Percentiles rank a stretch among this genome's conserved stretches.
Conservation (phyloP, 2,888 invertebrate species). For the Limnephilus rhombicus region DNA sequence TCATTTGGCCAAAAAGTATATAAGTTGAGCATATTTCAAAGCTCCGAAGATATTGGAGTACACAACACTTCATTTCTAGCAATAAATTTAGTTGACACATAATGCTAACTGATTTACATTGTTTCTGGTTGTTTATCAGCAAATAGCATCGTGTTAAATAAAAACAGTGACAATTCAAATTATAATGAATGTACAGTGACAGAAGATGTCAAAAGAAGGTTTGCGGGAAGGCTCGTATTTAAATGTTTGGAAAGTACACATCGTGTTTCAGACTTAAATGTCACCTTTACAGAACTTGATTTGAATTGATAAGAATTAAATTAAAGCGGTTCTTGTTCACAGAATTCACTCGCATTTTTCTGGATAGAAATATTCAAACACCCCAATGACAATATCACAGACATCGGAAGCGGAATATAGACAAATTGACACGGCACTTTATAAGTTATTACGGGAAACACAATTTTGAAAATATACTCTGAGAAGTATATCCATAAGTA, state of each 20-base stretch:
- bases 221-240: neutral
- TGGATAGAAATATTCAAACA: neutral
- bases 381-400: neutral
- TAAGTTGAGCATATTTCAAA: too few species aligned
- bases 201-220: neutral
- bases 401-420: neutral
- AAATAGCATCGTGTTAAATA: neutral
- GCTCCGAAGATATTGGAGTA: too few species aligned
- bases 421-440: neutral
- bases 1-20: too few species aligned
- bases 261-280: neutral
- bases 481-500: neutral
- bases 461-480: neutral
- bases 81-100: too few species aligned
- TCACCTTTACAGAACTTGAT: neutral
- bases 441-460: neutral
- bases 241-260: neutral
- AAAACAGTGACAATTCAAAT: neutral
- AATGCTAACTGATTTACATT: too few species aligned
- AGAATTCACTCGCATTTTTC: neutral
- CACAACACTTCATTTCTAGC: too few species aligned
- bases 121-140: too few species aligned
- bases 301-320: neutral
- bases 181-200: neutral
- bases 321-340: neutral